Percentiles rank a stretch among this genome's conserved stretches.
Evolutionary conservation across 2,113 vertebrate species (phyloP).

Genomic region (Girardinichthys multiradiatus): DNA sequence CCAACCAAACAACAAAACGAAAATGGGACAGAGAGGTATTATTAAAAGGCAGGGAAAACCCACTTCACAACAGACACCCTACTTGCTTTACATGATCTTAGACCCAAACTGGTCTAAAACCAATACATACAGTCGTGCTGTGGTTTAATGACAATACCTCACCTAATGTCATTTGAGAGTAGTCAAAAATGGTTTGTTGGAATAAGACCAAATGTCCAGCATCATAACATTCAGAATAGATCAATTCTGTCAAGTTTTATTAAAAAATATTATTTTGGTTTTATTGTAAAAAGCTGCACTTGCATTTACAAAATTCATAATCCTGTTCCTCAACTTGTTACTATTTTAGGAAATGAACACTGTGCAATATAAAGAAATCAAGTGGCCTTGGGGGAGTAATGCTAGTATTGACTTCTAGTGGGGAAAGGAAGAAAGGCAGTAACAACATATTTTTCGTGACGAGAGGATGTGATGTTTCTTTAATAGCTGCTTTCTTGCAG

Average conservation of each 20-base stretch:
- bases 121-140: no score
- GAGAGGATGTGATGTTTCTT: no score
- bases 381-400: conserved; percentile 15
- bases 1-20: conserved; percentile 27
- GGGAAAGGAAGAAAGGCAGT: conserved; percentile 24
- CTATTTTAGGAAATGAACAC: conserved; percentile 3
- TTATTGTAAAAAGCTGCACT: neutral
- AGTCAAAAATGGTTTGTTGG: conserved; percentile 33
- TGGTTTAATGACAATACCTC: conserved; percentile 12
- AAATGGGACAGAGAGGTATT: conserved; percentile 8
- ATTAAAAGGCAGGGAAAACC: neutral
- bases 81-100: neutral
- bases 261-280: no score
- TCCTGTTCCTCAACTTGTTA: neutral
- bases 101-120: neutral
- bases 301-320: conserved; percentile 19
- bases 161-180: conserved; percentile 41
- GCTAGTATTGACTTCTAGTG: conserved; percentile 26
- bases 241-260: neutral
- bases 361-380: conserved; percentile 3
- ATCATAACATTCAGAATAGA: conserved; percentile 18
- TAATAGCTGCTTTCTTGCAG: conserved; percentile 9
- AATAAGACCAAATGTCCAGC: conserved; percentile 8
- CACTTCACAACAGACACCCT: conserved; percentile 3
- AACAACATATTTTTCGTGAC: no score